phyloP scores from a whole-genome alignment of 2,113 vertebrate species.

The Piaya cayana region DNA sequence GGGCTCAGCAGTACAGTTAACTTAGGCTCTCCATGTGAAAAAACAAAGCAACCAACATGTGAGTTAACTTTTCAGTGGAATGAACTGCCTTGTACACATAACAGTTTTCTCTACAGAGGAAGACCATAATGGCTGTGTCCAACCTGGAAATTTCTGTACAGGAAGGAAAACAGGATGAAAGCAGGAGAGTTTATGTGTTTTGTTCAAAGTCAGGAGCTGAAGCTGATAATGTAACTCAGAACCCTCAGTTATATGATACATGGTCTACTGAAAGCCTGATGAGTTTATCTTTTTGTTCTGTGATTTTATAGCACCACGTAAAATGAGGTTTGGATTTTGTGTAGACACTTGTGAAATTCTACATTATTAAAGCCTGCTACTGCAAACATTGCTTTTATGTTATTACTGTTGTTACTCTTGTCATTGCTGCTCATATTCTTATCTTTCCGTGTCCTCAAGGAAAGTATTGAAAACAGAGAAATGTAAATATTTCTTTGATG shows the following conservation, averaged over 20 bases:
- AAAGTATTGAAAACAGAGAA: slow-evolving; percentile 16
- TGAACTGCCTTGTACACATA: neutral
- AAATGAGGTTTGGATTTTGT: neutral
- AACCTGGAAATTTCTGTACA: neutral
- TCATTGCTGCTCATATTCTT: neutral
- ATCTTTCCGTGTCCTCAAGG: neutral
- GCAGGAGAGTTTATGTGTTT: neutral
- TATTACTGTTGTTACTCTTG: neutral
- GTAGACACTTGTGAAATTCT: neutral
- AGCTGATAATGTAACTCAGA: neutral
- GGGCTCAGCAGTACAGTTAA: neutral
- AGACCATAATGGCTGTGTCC: neutral
- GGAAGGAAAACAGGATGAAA: neutral
- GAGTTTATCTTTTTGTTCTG: neutral
- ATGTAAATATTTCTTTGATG: neutral
- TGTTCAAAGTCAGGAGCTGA: neutral
- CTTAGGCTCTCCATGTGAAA: neutral
- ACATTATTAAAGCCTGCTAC: neutral
- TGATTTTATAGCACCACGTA: neutral
- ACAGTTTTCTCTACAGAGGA: neutral
- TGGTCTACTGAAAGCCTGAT: neutral
- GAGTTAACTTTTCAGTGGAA: neutral
- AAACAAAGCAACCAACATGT: neutral
- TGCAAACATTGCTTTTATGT: neutral
- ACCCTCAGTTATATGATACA: neutral